Evolutionary conservation across 2,797 vertebrate genomes (phyloP).

Genomic region (Syndactyla subalaris): DNA sequence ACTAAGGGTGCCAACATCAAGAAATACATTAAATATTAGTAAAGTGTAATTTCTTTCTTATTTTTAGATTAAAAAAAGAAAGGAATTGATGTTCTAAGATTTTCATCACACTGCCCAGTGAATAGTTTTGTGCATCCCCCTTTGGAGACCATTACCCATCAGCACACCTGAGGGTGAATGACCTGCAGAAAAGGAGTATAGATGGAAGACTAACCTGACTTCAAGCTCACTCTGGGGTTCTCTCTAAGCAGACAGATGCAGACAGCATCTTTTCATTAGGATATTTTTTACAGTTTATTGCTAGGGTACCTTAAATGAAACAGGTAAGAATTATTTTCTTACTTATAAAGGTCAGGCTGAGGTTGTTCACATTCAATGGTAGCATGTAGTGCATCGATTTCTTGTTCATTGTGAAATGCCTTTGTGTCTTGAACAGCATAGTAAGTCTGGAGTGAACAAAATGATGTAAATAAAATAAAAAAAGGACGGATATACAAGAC

Average conservation of each 20-base stretch:
- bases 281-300: background rate
- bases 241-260: background rate
- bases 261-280: background rate
- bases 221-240: background rate
- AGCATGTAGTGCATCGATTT: conserved; percentile 87
- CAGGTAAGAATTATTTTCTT: conserved; percentile 58
- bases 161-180: background rate
- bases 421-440: conserved; percentile 95
- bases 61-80: background rate
- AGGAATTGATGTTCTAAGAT: background rate
- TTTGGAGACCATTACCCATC: background rate
- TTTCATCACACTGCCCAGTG: fast-evolving
- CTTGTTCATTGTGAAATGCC: conserved; percentile 88
- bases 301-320: background rate
- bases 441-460: conserved; percentile 82
- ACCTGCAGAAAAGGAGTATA: background rate
- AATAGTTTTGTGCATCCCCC: fast-evolving
- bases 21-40: background rate
- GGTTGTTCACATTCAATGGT: conserved; percentile 98
- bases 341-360: conserved; percentile 98
- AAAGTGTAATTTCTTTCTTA: background rate
- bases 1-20: background rate
- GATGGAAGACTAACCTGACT: background rate
- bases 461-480: background rate
- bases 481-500: background rate